Evolutionary conservation across 2,888 invertebrate genomes (phyloP).

Genomic region (Mechanitis messenoides): DNA sequence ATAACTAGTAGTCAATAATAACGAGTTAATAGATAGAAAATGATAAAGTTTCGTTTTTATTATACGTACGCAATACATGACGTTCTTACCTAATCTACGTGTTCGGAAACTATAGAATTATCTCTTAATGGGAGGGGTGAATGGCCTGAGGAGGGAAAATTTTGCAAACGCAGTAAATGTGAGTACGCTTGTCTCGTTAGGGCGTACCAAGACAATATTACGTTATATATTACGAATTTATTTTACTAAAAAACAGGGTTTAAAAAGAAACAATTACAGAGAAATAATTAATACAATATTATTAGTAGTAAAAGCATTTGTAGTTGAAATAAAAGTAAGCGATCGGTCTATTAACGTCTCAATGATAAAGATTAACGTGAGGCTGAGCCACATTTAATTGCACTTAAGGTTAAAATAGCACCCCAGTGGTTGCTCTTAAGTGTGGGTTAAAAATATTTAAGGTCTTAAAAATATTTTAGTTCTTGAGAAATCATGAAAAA

Average conservation of each 20-base stretch:
- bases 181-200: conserved; percentile 4
- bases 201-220: background rate
- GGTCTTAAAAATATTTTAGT: background rate
- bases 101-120: conserved; percentile 24
- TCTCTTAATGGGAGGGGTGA: conserved; percentile 50
- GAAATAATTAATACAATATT: too few relatives aligned
- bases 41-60: too few relatives aligned
- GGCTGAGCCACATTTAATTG: conserved; percentile 2
- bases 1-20: too few relatives aligned
- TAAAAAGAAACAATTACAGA: too few relatives aligned
- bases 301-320: too few relatives aligned
- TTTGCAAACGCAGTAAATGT: conserved; percentile 48
- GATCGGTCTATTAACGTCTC: conserved; percentile 6
- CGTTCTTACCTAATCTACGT: conserved; percentile 20
- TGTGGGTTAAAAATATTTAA: background rate
- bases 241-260: too few relatives aligned
- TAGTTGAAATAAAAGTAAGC: conserved; percentile 1
- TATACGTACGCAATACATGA: conserved; percentile 6
- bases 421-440: conserved; percentile 1
- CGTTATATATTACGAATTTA: background rate
- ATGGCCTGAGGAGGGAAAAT: conserved; percentile 46
- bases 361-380: conserved; percentile 4
- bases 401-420: conserved; percentile 6
- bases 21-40: too few relatives aligned
- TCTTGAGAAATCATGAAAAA: too few relatives aligned